Conservation (phyloP, 2,113 vertebrate genomes). For the Calypte anna region DNA sequence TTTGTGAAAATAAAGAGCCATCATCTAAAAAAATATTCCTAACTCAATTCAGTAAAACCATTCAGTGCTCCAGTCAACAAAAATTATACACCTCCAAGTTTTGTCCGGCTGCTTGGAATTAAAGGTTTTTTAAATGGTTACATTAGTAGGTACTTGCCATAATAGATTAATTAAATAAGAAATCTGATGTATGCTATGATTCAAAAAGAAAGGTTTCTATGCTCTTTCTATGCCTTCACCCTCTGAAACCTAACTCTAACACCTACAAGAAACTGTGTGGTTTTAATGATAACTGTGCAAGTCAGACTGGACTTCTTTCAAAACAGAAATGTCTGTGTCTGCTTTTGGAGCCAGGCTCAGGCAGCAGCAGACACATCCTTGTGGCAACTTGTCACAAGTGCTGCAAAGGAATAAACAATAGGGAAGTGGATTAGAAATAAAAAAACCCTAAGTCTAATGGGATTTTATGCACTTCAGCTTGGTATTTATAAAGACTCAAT, state of each 20-base stretch:
- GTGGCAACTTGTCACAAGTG: constrained; percentile 24
- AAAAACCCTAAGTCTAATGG: constrained; percentile 73
- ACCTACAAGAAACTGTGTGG: background rate
- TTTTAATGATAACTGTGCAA: background rate
- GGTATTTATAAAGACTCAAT: constrained; percentile 67
- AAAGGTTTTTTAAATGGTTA: background rate
- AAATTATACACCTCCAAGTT: background rate
- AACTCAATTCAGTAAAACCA: background rate
- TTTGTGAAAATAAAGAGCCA: background rate
- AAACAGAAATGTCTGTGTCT: background rate
- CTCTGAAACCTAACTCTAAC: constrained; percentile 8
- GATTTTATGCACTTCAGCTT: constrained; percentile 75
- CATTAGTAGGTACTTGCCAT: constrained; percentile 1
- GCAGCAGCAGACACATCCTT: constrained; percentile 23
- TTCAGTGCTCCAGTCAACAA: background rate
- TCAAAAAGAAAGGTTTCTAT: constrained; percentile 9
- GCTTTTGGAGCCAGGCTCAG: background rate
- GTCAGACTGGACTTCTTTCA: background rate
- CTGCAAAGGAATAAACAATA: constrained; percentile 41
- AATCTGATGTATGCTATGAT: background rate
- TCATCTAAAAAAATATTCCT: background rate
- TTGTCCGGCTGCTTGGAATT: background rate
- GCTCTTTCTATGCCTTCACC: background rate
- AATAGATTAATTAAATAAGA: constrained; percentile 15
- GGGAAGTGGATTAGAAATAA: constrained; percentile 4